Evolutionary conservation across 1,140 invertebrate genomes (phyloP).

Genomic region (Brachionus asplanchnoidis): DNA sequence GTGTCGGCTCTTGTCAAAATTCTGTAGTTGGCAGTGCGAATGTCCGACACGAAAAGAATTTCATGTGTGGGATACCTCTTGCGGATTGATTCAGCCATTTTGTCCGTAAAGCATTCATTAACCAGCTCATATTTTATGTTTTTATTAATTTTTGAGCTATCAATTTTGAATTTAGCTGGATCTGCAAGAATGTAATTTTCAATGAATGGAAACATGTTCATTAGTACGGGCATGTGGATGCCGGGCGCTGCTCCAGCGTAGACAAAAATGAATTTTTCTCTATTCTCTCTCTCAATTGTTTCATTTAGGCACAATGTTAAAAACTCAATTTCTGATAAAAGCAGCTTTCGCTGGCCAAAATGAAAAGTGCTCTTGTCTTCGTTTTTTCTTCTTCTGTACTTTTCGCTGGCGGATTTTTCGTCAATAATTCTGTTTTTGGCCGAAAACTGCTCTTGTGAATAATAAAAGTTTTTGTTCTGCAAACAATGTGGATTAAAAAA

Average conservation of each 20-base stretch:
- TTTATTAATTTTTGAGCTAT: background rate
- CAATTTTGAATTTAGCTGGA: background rate
- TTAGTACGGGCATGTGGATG: background rate
- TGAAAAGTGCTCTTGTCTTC: constrained; percentile 6
- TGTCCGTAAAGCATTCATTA: constrained; percentile 1
- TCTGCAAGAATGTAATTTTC: background rate
- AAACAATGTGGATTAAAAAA: background rate
- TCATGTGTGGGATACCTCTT: background rate
- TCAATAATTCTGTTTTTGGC: background rate
- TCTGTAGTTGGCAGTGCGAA: background rate
- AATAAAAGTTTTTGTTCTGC: background rate
- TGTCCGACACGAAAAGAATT: background rate
- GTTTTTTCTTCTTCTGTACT: background rate
- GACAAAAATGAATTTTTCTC: background rate
- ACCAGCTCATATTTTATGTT: background rate
- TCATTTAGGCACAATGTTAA: background rate
- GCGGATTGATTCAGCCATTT: background rate
- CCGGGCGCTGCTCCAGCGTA: background rate
- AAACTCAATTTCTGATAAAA: background rate
- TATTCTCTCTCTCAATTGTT: background rate
- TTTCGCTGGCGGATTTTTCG: background rate
- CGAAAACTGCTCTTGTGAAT: background rate
- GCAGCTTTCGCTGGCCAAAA: background rate
- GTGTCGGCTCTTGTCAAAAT: background rate
- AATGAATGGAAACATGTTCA: constrained; percentile 11